phyloP scores from a whole-genome alignment of 2,888 invertebrate species.

The Meiosimyza decipiens region DNA sequence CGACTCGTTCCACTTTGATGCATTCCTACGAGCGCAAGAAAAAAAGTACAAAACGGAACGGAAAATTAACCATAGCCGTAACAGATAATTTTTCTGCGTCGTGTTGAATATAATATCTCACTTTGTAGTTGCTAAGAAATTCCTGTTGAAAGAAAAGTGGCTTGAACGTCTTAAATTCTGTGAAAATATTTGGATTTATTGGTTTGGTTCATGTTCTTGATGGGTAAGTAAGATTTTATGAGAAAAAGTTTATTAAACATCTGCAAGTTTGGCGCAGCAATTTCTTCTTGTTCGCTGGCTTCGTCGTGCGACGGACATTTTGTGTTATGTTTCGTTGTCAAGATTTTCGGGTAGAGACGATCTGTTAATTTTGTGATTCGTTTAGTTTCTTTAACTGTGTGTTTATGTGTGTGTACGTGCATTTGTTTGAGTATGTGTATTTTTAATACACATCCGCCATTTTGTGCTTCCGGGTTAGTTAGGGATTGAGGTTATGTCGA shows the following conservation, averaged over 20 bases:
- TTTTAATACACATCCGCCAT: constrained; percentile 19
- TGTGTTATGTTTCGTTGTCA: background rate
- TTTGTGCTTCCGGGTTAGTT: constrained; percentile 23
- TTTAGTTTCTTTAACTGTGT: background rate
- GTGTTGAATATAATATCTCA: constrained; percentile 3
- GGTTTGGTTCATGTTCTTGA: background rate
- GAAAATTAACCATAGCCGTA: constrained; percentile 1
- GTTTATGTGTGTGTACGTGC: constrained; percentile 1
- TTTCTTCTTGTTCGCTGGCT: constrained; percentile 3
- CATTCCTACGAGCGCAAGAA: background rate
- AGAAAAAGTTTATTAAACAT: background rate
- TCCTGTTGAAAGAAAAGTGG: background rate
- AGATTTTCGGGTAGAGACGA: constrained; percentile 15
- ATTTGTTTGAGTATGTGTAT: background rate
- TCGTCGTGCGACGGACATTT: constrained; percentile 19
- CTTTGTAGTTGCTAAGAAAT: constrained; percentile 1
- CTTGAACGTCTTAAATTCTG: constrained; percentile 16
- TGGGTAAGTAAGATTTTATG: constrained; percentile 18
- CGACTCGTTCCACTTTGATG: constrained; percentile 9
- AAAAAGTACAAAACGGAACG: constrained; percentile 12
- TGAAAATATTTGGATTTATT: constrained; percentile 3
- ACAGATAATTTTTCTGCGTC: background rate
- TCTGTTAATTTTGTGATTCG: background rate
- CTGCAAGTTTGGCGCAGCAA: background rate
- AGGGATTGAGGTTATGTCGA: constrained; percentile 1